These are phyloP conservation scores for Furcula furcula DNA, from an alignment of 2,888 invertebrate species.

Conservation along the genomic window DNA sequence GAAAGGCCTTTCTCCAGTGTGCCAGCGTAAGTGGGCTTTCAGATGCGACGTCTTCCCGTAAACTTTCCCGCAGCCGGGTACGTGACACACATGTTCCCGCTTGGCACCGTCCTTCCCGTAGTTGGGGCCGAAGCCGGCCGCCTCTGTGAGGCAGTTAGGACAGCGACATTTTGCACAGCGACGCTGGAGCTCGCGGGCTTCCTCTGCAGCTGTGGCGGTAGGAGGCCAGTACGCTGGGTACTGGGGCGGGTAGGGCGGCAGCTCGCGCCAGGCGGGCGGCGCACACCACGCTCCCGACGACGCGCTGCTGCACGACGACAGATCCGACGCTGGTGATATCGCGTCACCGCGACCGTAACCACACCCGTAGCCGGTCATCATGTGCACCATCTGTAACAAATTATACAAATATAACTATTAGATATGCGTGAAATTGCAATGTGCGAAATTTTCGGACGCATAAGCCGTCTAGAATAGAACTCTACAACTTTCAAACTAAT, in stretches of 20 bases:
- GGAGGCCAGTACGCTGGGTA: constrained; percentile 76
- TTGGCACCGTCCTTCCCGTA: constrained; percentile 88
- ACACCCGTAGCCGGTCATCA: constrained; percentile 69
- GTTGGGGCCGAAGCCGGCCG: constrained; percentile 87
- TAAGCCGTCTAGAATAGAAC: not conserved
- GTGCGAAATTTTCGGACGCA: constrained; percentile 6
- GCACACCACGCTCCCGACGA: constrained; percentile 66
- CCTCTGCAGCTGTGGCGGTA: constrained; percentile 63
- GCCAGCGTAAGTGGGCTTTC: constrained; percentile 96
- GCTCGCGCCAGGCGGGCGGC: constrained; percentile 63
- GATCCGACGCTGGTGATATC: constrained; percentile 70
- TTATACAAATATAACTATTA: constrained; percentile 12
- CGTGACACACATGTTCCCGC: constrained; percentile 92
- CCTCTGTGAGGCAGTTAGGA: constrained; percentile 91
- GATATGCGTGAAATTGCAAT: constrained; percentile 3
- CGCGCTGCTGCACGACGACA: constrained; percentile 71
- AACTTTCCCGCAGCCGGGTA: constrained; percentile 92
- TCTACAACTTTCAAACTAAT: not conserved
- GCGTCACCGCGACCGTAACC: constrained; percentile 77
- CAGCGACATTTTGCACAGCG: constrained; percentile 90
- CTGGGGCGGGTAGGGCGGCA: constrained; percentile 70
- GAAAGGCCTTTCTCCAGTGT: constrained; percentile 95
- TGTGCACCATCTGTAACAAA: constrained; percentile 71
- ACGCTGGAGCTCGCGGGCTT: constrained; percentile 82
- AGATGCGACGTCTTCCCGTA: constrained; percentile 97